Evolutionary conservation across 2,888 invertebrate genomes (phyloP).

Genomic region (Hydrotaea diabolus): DNA sequence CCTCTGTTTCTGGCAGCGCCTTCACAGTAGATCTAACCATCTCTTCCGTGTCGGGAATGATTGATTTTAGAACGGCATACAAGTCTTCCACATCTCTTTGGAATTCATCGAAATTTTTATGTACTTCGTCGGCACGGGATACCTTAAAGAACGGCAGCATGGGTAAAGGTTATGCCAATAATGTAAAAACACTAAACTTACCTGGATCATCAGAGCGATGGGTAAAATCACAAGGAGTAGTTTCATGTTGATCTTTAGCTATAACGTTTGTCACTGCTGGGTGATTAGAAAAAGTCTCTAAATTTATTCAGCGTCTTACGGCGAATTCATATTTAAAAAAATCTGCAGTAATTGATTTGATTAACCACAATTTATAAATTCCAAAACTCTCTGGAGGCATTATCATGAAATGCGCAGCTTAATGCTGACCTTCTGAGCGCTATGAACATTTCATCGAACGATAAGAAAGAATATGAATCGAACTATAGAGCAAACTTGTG

Average conservation of each 20-base stretch:
- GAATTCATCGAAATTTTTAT: background rate
- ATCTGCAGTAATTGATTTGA: too few species aligned
- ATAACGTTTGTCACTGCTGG: background rate
- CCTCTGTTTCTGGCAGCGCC: background rate
- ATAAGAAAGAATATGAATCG: too few species aligned
- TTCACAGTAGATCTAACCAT: background rate
- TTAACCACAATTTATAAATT: too few species aligned
- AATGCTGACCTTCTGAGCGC: too few species aligned
- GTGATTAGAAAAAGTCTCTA: too few species aligned
- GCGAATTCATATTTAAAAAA: too few species aligned
- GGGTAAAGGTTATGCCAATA: background rate
- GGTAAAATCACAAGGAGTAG: background rate
- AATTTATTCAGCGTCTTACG: too few species aligned
- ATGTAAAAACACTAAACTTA: background rate
- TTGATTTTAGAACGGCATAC: background rate
- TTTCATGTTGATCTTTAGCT: background rate
- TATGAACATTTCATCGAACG: too few species aligned
- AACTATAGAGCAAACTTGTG: too few species aligned
- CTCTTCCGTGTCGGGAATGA: background rate
- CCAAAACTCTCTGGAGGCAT: too few species aligned
- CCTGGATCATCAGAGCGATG: background rate
- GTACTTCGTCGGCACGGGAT: background rate
- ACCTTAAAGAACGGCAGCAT: background rate
- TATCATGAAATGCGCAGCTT: too few species aligned
- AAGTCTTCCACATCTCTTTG: background rate